These are phyloP conservation scores for Peromyscus nudipes DNA, from an alignment of 2,797 vertebrate species.

Conservation along the genomic window DNA sequence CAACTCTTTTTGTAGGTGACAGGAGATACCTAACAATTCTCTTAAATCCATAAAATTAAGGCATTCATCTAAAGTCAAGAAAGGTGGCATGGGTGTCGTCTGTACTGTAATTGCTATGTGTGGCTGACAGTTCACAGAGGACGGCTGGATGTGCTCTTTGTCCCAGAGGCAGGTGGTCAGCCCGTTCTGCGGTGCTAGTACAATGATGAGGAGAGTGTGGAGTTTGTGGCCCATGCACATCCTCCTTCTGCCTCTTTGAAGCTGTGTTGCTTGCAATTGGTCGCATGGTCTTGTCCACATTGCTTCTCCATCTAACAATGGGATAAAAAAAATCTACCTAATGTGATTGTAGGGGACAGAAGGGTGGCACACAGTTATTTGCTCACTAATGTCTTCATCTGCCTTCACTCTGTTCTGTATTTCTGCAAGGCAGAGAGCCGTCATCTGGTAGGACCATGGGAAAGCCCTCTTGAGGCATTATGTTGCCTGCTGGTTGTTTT, in stretches of 20 bases:
- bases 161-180: neutral
- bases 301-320: neutral
- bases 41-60: neutral
- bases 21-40: neutral
- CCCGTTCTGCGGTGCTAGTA: neutral
- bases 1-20: neutral
- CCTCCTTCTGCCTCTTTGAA: no score
- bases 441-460: neutral
- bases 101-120: neutral
- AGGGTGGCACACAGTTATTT: neutral
- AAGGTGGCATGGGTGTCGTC: neutral
- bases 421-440: neutral
- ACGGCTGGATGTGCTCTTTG: neutral
- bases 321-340: neutral
- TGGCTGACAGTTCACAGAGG: neutral
- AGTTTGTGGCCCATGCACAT: neutral
- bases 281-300: neutral
- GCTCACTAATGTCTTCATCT: neutral
- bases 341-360: neutral
- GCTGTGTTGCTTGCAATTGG: neutral
- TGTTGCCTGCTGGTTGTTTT: neutral
- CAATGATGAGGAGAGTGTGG: neutral
- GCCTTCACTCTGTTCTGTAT: neutral
- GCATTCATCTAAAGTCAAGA: neutral
- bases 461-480: neutral